Base-by-base conservation (phyloP, 2,888 invertebrate genomes). In the Pristionchus arcanus region DNA sequence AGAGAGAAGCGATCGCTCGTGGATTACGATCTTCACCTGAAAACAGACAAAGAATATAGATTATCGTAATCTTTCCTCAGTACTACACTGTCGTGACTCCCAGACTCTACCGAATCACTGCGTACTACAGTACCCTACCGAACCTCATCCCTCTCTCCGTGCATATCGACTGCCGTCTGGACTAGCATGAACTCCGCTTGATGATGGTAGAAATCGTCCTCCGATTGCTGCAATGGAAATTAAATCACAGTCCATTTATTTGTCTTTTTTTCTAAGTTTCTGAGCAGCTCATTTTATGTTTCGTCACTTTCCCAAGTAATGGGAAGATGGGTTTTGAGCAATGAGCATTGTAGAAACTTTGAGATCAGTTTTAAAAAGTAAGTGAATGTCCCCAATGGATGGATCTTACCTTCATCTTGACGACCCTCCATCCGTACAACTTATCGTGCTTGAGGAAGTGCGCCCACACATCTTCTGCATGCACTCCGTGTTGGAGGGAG, bases 401-500 rank as follows among this genome's bases (percentile, higher is more conserved):
- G 55, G 25, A n/a, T 37, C 7, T 2, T 34, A 92, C 92, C 91
- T 92, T 92, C 97, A 97, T 97, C 87, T 96, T 96, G 59, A 97
- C 96, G 0, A 97, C 97, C 90, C 96, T 96, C 96, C 97, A 97
- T 66, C 96, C 96, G 94, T 97, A 97, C 37, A 96, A 96, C 91
- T 96, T 96, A 90, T 97, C 97, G 94, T 97, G 89, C 63, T 90
- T 49, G 86, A 97, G 95, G 91, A 97, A 96, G 95, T 97, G 97
- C 90, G 97, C 96, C 95, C 96, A 97, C 16, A 97, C 95, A 90
- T 97, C 97, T 68, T 96, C 96, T 25, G 97, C 96, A 55, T 97
- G 96, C 53, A 97, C 97, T 63, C 83, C 86, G 71, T 96, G 96
- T 83, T 97, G 96, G 94, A 97, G 96, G 77, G 95, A 96, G 89